Evolutionary conservation across 2,113 vertebrate species (phyloP).

Genomic region (Greenwoodochromis staneri): DNA sequence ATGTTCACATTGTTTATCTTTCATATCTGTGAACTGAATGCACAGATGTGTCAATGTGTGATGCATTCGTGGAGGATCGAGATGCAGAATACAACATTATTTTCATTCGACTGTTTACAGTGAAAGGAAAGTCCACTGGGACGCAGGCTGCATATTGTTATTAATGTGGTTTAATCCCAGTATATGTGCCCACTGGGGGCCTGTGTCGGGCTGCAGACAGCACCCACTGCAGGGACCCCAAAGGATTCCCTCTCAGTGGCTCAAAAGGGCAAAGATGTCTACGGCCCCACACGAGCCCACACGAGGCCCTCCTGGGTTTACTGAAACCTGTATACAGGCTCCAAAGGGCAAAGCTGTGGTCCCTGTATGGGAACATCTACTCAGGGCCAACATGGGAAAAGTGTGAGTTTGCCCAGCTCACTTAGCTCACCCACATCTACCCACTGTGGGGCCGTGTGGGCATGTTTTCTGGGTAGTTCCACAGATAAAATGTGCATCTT

Average conservation of each 20-base stretch:
- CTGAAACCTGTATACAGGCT: not conserved
- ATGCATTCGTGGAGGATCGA: not conserved
- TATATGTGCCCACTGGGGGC: fast-evolving
- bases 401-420: not conserved
- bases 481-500: not conserved
- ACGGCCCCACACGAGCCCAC: fast-evolving
- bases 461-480: not conserved
- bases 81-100: not conserved
- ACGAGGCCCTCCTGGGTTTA: not conserved
- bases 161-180: not conserved
- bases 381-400: not conserved
- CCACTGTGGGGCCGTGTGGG: not conserved
- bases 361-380: not conserved
- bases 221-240: not conserved
- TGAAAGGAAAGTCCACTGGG: not conserved
- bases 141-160: not conserved
- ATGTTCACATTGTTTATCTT: not conserved
- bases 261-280: not conserved
- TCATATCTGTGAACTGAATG: not conserved
- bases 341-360: not conserved
- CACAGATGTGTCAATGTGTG: not conserved
- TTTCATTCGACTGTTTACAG: not conserved
- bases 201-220: not conserved
- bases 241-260: not conserved
- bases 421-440: not conserved